A percentile compares a stretch with the other conserved stretches of the same genome.
Conservation (phyloP, 2,797 vertebrate species). For the Meriones psammophilus region DNA sequence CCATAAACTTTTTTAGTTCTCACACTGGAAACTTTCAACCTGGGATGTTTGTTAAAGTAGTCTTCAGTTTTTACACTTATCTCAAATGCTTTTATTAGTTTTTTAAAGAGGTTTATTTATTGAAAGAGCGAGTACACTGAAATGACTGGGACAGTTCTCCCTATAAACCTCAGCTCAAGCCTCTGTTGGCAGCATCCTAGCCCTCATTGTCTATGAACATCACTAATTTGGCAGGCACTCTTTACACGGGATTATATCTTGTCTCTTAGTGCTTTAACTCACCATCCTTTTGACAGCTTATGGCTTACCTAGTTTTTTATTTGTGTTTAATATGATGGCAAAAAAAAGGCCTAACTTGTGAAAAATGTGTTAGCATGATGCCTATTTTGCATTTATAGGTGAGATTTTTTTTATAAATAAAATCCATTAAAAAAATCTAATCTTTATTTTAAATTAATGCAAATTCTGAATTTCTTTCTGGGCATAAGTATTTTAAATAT, state of each 20-base stretch:
- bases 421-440: not conserved
- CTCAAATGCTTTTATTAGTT: conserved; percentile 35
- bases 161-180: not conserved
- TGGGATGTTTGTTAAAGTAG: not conserved
- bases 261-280: not conserved
- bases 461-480: conserved; percentile 33
- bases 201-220: not conserved
- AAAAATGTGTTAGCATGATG: not conserved
- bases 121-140: not conserved
- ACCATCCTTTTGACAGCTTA: not conserved
- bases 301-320: not conserved
- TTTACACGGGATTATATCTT: not conserved
- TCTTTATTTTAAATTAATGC: conserved; percentile 62
- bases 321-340: not conserved
- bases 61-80: conserved; percentile 10
- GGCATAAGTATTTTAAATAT: conserved; percentile 41
- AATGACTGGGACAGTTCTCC: not conserved
- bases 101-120: conserved; percentile 40
- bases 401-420: conserved; percentile 51
- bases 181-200: not conserved
- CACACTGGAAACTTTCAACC: not conserved
- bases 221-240: not conserved
- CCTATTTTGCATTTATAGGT: conserved; percentile 5
- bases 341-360: conserved; percentile 32
- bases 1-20: not conserved